Evolutionary conservation across 2,888 invertebrate species (phyloP), one percentile per base, ranked within the genome.

Genomic region (Adineta ricciae): DNA sequence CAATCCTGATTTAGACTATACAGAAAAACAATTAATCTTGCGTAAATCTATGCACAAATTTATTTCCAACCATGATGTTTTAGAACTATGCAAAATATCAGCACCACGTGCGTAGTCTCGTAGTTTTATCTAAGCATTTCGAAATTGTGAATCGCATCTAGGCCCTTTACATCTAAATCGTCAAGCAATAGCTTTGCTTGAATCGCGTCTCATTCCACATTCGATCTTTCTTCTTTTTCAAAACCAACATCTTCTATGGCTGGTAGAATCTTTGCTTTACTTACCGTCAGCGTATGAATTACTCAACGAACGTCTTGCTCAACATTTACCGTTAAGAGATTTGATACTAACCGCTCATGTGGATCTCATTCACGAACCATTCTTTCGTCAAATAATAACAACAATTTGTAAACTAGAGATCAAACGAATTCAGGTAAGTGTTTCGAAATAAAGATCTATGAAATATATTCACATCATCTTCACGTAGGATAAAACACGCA

Each of bases 331-430:
- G 41, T 41, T 78, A 2, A 21, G 41, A 24, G 41, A 78, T 41
- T n/a, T 78, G 14, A 78, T 78, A 7, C 21, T 21, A 14, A 78
- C 41, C 11, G 78, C 41, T 19, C 38, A 78, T 11, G 24, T 78
- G 38, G 78, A 78, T 38, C 41, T 78, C 9, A 78, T 78, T 78
- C 78, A 78, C n/a, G 78, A 78, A 41, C 78, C 78, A n/a, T 78
- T 78, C 41, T 78, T 78, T 78, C 78, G 78, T 41, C 78, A 78
- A n/a, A n/a, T 78, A 41, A 38, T 78, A 24, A 78, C 78, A 78
- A 78, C 78, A 14, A 9, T 78, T 1, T 78, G 78, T 78, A 78
- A 78, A 78, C 21, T 36, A 11, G 78, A 78, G n/a, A 24, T 78
- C 2, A 38, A 78, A 78, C 78, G 41, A 19, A 41, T 78, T n/a